Conservation (phyloP, 2,888 invertebrate species). For the Sminthurinus aureus region DNA sequence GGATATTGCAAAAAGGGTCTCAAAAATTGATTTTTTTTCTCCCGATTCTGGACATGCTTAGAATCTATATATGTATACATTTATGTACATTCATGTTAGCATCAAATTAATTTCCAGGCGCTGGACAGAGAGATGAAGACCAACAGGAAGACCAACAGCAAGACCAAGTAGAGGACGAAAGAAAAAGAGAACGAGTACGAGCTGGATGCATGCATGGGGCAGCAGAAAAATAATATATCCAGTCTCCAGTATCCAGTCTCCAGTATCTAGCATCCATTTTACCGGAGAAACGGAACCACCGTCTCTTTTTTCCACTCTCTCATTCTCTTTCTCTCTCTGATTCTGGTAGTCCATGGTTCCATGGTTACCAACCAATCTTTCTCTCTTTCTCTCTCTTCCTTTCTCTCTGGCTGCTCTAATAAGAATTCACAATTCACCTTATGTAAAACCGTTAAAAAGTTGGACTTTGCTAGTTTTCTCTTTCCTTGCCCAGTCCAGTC, state of each 20-base stretch:
- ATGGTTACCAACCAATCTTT: slow-evolving; percentile 3
- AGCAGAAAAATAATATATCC: slow-evolving; percentile 6
- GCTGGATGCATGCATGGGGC: slow-evolving; percentile 7
- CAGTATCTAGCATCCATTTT: slow-evolving; percentile 8
- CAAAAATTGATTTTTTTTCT: slow-evolving; percentile 53
- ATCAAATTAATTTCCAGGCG: slow-evolving; percentile 57
- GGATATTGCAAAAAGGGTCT: slow-evolving; percentile 55
- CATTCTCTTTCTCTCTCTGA: not conserved
- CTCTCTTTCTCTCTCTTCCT: not conserved
- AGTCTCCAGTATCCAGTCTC: not conserved
- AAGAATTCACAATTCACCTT: slow-evolving; percentile 12
- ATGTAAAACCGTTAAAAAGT: not conserved
- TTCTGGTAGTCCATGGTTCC: not conserved
- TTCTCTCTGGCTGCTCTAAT: not conserved
- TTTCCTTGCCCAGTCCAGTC: too few species aligned
- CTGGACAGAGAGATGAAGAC: slow-evolving; percentile 46
- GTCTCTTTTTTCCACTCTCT: not conserved
- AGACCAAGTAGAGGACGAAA: too few species aligned
- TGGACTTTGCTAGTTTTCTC: not conserved
- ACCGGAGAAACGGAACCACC: slow-evolving; percentile 8
- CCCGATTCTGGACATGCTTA: not conserved
- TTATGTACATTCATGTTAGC: slow-evolving; percentile 41
- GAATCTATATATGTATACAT: too few species aligned
- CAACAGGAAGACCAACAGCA: too few species aligned
- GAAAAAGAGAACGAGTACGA: not conserved